phyloP scores from a whole-genome alignment of 92 coral and sea anemone species.

The Porites lobata region DNA sequence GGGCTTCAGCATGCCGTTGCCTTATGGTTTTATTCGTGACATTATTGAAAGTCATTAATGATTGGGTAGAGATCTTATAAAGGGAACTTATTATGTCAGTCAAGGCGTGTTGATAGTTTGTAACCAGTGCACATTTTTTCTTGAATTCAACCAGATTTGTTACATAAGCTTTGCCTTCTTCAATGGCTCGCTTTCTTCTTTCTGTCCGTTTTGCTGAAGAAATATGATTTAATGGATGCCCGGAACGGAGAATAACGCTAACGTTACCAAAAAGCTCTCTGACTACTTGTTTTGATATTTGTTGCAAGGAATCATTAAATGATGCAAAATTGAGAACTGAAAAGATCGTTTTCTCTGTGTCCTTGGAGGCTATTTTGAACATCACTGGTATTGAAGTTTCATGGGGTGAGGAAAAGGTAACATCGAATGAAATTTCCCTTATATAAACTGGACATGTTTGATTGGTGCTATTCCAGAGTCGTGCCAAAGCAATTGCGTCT shows the following conservation, averaged over 20 bases:
- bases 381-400: slow-evolving; percentile 13
- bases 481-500: slow-evolving; percentile 44
- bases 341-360: slow-evolving; percentile 26
- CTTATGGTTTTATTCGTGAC: slow-evolving; percentile 2
- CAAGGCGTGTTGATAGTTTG: slow-evolving; percentile 70
- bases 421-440: slow-evolving; percentile 24
- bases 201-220: neutral
- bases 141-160: slow-evolving; percentile 54
- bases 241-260: slow-evolving; percentile 50
- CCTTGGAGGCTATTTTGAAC: slow-evolving; percentile 28
- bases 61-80: slow-evolving; percentile 55
- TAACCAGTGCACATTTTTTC: slow-evolving; percentile 70
- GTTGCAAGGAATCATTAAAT: slow-evolving; percentile 49
- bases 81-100: slow-evolving; percentile 59
- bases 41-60: slow-evolving; percentile 19
- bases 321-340: slow-evolving; percentile 37
- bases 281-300: slow-evolving; percentile 61
- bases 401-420: slow-evolving; percentile 22
- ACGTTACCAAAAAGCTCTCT: slow-evolving; percentile 57
- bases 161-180: slow-evolving; percentile 10
- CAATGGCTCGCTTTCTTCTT: slow-evolving; percentile 64
- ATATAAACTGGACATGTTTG: slow-evolving; percentile 2
- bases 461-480: slow-evolving; percentile 35
- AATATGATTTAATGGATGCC: slow-evolving; percentile 39
- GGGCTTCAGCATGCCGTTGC: slow-evolving; percentile 7